Percentiles rank a stretch among this genome's conserved stretches.
phyloP scores from a whole-genome alignment of 2,113 vertebrate genomes.

The Ptilorrhoa leucosticta region DNA sequence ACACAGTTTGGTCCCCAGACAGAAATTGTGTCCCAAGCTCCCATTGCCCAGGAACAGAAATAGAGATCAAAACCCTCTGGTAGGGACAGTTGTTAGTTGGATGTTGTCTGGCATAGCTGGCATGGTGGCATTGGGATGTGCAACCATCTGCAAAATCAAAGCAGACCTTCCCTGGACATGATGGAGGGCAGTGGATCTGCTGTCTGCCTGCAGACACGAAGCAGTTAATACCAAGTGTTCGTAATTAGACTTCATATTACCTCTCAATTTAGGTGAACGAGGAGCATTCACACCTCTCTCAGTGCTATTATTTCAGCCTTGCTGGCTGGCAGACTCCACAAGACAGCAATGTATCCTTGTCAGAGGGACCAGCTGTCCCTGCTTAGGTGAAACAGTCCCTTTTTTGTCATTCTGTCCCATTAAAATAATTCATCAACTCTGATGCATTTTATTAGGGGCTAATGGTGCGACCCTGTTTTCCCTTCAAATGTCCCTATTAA shows the following conservation, averaged over 20 bases:
- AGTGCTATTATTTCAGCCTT: constrained; percentile 47
- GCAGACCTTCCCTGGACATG: neutral
- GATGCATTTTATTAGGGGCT: constrained; percentile 24
- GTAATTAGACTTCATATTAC: constrained; percentile 59
- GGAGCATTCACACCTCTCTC: constrained; percentile 46
- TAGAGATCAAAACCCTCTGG: neutral
- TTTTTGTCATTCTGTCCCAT: constrained; percentile 66
- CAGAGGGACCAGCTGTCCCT: constrained; percentile 65
- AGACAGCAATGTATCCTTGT: constrained; percentile 67
- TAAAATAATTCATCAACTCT: constrained; percentile 64
- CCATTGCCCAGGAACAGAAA: neutral
- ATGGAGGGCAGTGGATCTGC: neutral
- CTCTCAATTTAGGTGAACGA: constrained; percentile 59
- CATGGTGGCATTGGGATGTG: rapidly evolving
- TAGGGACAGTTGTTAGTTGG: neutral
- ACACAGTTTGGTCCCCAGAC: neutral
- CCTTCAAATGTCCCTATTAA: constrained; percentile 41
- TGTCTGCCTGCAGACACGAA: neutral
- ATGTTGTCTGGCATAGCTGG: neutral
- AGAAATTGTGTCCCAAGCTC: neutral
- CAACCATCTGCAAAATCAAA: neutral
- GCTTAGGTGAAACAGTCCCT: constrained; percentile 51
- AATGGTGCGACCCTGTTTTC: constrained; percentile 39
- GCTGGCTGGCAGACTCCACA: constrained; percentile 55
- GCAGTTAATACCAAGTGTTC: constrained; percentile 47